phyloP scores from a whole-genome alignment of 1,140 invertebrate species.

The Drosophila neocordata region DNA sequence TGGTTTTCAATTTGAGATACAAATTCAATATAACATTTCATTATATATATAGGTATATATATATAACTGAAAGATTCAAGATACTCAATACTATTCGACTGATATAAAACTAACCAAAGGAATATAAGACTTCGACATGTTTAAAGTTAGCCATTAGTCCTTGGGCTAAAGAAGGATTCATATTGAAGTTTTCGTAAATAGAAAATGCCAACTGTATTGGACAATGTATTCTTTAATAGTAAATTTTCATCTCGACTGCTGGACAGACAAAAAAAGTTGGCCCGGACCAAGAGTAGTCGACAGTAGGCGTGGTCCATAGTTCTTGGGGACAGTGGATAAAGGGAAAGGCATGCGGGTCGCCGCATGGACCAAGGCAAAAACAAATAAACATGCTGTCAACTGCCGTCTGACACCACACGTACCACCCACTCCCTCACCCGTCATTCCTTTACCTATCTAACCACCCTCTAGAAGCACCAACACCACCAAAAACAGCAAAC shows the following conservation, averaged over 20 bases:
- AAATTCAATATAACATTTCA: no score
- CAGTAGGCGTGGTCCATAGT: conserved; percentile 7
- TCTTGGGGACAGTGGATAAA: not conserved
- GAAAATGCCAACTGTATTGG: not conserved
- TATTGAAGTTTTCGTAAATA: not conserved
- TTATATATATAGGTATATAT: no score
- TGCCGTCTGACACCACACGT: conserved; percentile 74
- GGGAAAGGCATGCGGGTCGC: conserved; percentile 5
- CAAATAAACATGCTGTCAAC: conserved; percentile 81
- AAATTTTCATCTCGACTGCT: not conserved
- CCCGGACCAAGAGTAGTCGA: not conserved
- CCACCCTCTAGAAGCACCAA: conserved; percentile 2
- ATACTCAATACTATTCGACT: no score
- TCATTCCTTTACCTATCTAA: no score
- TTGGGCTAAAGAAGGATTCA: not conserved
- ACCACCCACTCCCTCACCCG: not conserved
- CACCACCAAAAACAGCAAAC: conserved; percentile 37
- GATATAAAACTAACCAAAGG: no score
- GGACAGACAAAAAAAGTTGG: not conserved
- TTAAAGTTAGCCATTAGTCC: no score
- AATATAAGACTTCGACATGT: no score
- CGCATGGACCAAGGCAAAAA: conserved; percentile 53
- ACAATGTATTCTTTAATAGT: conserved; percentile 6
- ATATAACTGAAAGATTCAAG: not conserved
- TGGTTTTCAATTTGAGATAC: no score